These are phyloP conservation scores for Alviniconcha strummeri DNA, from an alignment of 2,888 invertebrate genomes.

Conservation along the genomic window DNA sequence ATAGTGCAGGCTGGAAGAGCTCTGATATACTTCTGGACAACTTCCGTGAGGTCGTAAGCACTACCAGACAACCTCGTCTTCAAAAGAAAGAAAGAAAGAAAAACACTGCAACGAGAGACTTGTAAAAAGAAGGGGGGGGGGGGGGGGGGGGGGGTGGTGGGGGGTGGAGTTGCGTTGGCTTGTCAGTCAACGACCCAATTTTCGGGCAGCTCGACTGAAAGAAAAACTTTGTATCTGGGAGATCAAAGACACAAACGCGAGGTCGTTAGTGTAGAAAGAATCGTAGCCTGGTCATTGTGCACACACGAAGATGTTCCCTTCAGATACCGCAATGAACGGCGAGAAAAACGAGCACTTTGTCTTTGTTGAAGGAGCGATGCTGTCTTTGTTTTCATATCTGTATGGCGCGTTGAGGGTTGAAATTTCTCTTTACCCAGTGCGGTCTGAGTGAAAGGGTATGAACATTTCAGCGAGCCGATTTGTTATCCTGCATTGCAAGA, in stretches of 20 bases:
- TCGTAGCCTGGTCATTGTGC: not conserved
- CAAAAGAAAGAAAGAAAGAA: too few relatives aligned
- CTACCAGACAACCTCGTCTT: too few relatives aligned
- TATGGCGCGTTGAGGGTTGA: constrained; percentile 1
- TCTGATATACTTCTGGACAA: too few relatives aligned
- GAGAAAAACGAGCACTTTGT: not conserved
- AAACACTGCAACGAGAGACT: not conserved
- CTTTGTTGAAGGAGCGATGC: not conserved
- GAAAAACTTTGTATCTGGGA: not conserved
- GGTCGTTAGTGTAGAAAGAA: not conserved
- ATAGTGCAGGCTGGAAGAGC: too few relatives aligned
- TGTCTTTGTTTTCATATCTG: not conserved
- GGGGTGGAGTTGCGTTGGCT: not conserved
- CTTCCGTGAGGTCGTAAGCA: too few relatives aligned
- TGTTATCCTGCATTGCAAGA: constrained; percentile 32
- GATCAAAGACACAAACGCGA: not conserved
- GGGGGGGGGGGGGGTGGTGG: not conserved
- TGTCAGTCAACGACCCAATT: not conserved
- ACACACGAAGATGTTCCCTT: not conserved
- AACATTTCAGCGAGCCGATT: not conserved
- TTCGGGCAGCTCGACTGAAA: not conserved
- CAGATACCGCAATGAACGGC: not conserved
- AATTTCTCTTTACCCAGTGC: constrained; percentile 6
- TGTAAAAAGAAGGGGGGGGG: not conserved
- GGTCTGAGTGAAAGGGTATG: not conserved